phyloP scores from a whole-genome alignment of 2,113 vertebrate species.

The Eira barbara region DNA sequence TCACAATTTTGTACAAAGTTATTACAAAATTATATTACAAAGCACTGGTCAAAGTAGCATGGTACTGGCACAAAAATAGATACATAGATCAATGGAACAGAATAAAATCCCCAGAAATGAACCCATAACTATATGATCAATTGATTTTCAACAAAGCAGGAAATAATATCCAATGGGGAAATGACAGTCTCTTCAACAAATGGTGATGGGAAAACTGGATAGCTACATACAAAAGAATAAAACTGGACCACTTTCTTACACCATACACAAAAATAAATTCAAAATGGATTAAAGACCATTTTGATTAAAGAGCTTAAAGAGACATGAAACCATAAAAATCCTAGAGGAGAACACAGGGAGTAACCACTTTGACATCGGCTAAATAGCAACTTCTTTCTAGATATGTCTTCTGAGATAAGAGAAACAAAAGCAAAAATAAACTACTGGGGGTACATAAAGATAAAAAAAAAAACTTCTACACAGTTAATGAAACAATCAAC shows the following conservation, averaged over 20 bases:
- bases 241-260: not conserved
- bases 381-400: not conserved
- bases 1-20: not conserved
- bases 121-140: not conserved
- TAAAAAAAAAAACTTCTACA: not conserved
- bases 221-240: not conserved
- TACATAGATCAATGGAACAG: not conserved
- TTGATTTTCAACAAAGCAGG: not conserved
- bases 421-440: not conserved
- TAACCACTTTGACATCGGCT: not conserved
- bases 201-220: not conserved
- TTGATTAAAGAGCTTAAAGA: not conserved
- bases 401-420: not conserved
- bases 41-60: not conserved
- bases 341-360: not conserved
- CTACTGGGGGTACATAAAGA: not conserved
- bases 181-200: not conserved
- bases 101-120: not conserved
- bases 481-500: not conserved
- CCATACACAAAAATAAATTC: not conserved
- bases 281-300: not conserved
- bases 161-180: not conserved
- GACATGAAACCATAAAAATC: not conserved
- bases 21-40: not conserved
- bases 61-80: not conserved